Conservation (phyloP, 2,888 invertebrate species). For the Thalpophila matura region DNA sequence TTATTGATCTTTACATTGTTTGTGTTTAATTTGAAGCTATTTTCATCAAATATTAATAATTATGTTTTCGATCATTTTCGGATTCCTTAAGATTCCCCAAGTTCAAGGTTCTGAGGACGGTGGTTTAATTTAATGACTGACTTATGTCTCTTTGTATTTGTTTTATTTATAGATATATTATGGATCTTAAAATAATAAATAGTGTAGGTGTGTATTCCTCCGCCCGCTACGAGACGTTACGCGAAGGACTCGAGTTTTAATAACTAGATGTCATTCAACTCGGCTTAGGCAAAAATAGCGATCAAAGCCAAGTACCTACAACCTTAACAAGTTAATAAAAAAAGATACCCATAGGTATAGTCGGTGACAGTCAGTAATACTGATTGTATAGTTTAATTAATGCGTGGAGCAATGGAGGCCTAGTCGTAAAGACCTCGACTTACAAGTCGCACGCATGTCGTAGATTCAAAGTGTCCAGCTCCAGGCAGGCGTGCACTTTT, state of each 20-base stretch:
- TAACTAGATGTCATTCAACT: slow-evolving; percentile 41
- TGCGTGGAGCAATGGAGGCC: too few relatives aligned
- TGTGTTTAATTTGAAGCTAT: slow-evolving; percentile 39
- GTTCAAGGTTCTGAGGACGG: slow-evolving; percentile 31
- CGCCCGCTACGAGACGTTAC: background rate
- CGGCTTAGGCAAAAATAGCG: slow-evolving; percentile 4
- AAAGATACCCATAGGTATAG: background rate
- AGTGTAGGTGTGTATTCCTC: slow-evolving; percentile 9
- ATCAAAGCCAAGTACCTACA: slow-evolving; percentile 1
- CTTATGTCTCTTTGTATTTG: background rate
- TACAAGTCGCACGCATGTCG: too few relatives aligned
- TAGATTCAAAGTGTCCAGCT: too few relatives aligned
- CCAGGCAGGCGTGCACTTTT: too few relatives aligned
- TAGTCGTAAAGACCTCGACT: too few relatives aligned
- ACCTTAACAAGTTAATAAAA: slow-evolving; percentile 1
- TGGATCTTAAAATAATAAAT: slow-evolving; percentile 3
- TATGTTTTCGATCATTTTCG: slow-evolving; percentile 33
- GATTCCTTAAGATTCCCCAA: background rate
- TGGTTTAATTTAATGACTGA: slow-evolving; percentile 16
- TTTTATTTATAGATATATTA: slow-evolving; percentile 14
- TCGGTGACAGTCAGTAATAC: too few relatives aligned
- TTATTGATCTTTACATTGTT: slow-evolving; percentile 37
- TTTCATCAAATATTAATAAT: slow-evolving; percentile 26
- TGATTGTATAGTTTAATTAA: too few relatives aligned
- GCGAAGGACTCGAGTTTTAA: background rate